Percentiles rank a stretch among this genome's conserved stretches.
Conservation (phyloP, 2,888 invertebrate genomes). For the Meliscaeva auricollis region DNA sequence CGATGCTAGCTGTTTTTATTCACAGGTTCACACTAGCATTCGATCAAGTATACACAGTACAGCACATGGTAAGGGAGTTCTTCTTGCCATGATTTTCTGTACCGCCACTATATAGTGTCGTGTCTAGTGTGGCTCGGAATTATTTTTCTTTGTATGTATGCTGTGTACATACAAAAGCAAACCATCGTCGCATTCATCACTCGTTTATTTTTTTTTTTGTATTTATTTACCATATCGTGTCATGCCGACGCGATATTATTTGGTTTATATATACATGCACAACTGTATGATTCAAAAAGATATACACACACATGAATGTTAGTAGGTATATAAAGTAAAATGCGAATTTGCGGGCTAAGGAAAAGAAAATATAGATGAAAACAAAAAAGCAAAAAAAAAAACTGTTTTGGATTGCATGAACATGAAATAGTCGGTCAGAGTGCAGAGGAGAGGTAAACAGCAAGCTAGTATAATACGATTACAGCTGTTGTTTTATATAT, state of each 20-base stretch:
- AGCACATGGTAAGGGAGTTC: constrained; percentile 19
- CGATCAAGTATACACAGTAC: constrained; percentile 45
- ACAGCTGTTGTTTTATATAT: constrained; percentile 57
- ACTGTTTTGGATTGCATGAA: neutral
- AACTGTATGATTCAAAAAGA: too few species aligned
- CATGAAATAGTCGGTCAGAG: neutral
- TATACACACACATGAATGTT: too few species aligned
- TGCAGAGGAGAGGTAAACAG: too few species aligned
- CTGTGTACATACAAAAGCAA: neutral
- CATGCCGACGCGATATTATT: neutral
- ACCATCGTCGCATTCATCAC: neutral
- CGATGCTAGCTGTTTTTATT: constrained; percentile 3
- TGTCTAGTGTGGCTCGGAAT: neutral
- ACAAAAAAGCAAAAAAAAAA: constrained; percentile 31
- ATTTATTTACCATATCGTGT: neutral
- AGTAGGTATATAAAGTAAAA: neutral
- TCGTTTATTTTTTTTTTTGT: neutral
- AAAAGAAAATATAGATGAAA: constrained; percentile 30
- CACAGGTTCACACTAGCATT: constrained; percentile 45
- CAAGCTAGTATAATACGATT: constrained; percentile 20
- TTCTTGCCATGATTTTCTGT: constrained; percentile 3
- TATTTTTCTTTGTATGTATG: neutral
- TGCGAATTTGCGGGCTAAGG: constrained; percentile 48
- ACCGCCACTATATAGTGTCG: neutral
- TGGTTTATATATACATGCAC: too few species aligned